Conservation (phyloP, 2,113 vertebrate genomes). For the Grammomys dolichurus region DNA sequence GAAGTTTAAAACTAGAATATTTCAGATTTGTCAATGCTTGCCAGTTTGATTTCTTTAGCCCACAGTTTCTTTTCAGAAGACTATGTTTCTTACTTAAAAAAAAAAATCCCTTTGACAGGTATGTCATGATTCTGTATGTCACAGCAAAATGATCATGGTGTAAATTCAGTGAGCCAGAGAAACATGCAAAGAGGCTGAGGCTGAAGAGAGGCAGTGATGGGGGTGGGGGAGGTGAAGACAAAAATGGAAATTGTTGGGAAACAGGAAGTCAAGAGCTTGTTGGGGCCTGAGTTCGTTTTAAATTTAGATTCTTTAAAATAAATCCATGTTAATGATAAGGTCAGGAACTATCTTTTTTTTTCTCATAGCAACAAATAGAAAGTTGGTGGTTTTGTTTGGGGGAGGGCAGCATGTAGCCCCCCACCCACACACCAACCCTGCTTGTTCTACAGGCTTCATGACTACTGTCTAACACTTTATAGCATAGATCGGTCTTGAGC, state of each 20-base stretch:
- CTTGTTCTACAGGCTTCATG: neutral
- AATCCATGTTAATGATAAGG: slow-evolving; percentile 40
- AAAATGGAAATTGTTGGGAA: neutral
- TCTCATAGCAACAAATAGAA: neutral
- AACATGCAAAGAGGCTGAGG: neutral
- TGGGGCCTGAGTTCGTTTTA: neutral
- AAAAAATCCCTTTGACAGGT: neutral
- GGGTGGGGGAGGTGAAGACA: neutral
- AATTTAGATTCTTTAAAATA: neutral
- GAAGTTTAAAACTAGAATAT: slow-evolving; percentile 24
- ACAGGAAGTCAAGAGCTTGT: neutral
- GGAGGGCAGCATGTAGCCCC: accelerated
- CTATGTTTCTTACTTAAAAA: neutral
- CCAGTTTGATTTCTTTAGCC: neutral
- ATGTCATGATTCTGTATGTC: neutral
- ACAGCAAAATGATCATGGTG: neutral
- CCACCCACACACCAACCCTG: neutral
- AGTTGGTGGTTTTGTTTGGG: neutral
- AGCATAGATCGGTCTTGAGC: neutral
- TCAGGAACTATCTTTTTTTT: neutral
- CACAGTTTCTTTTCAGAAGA: neutral
- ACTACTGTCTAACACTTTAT: neutral
- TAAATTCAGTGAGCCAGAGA: neutral
- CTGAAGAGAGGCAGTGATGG: neutral
- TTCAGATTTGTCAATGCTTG: neutral